Evolutionary conservation across 2,888 invertebrate species (phyloP), one percentile per base, ranked within the genome.

Genomic region (Cepaea hortensis): DNA sequence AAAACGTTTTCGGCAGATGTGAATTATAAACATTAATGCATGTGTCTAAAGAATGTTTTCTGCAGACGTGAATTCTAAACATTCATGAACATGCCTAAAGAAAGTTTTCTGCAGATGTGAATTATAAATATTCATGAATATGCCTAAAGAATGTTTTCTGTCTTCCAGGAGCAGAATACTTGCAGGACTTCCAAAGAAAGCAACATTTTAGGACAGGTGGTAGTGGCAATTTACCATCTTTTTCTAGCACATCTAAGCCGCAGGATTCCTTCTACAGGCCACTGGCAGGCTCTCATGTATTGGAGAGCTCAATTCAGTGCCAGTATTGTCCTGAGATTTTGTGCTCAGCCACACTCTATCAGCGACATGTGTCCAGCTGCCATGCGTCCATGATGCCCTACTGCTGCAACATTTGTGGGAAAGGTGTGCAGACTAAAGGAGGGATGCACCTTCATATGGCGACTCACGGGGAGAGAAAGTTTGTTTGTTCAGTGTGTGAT

Each of bases 401-500:
- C 46, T 18, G 13, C 48, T 87, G 87, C 75, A 46, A 84, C 9
- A 48, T 83, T 7, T 86, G 86, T 72, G 77, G 79, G 35, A 86
- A 86, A 70, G 86, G 86, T 18, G 48, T 86, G 35, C 76, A 83
- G 62, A 86, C 70, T 35, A 82, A 83, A 65, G 48, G 79, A 55
- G 83, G 86, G 18, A 48, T 86, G 62, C 79, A 79, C 11, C 50
- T 72, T 6, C 86, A 86, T 62, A 79, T 79, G 83, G 77, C 72
- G 18, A 72, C 79, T 3, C 86, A 86, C 65, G 75, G 80, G 35
- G 86, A 81, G 23, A 72, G 83, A 72, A 84, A 84, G 73, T 87
- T 84, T 50, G 15, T 73, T n/a, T 87, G 87, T 73, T 72, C 76
- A 7, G 18, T 84, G n/a, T 87, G 87, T 87, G 87, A 84, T 62